These are phyloP conservation scores for Chalcis sispes DNA, from an alignment of 2,888 invertebrate species.

Conservation along the genomic window DNA sequence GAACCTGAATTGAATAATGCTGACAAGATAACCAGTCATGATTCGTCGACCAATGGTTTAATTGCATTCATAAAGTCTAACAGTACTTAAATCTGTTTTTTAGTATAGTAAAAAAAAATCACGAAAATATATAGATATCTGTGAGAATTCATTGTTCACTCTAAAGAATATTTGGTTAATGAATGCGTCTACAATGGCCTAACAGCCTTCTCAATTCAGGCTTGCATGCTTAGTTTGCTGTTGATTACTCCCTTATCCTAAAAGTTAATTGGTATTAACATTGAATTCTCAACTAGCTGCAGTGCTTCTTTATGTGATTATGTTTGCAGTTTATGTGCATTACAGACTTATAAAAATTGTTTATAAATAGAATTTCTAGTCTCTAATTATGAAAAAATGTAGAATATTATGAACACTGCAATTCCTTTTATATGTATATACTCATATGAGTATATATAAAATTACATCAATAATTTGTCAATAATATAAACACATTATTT, in stretches of 20 bases:
- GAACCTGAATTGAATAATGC: conserved; percentile 91
- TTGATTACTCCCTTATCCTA: conserved; percentile 14
- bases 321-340: conserved; percentile 40
- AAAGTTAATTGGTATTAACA: conserved; percentile 32
- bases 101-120: conserved; percentile 25
- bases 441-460: too few relatives aligned
- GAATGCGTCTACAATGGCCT: conserved; percentile 31
- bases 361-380: conserved; percentile 18
- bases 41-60: conserved; percentile 97
- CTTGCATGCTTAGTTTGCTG: conserved; percentile 44
- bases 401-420: background rate
- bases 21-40: conserved; percentile 86
- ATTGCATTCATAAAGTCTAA: conserved; percentile 94
- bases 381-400: conserved; percentile 36
- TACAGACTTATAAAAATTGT: conserved; percentile 13
- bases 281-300: conserved; percentile 21
- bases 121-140: conserved; percentile 38
- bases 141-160: conserved; percentile 7
- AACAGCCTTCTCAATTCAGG: conserved; percentile 30
- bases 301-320: conserved; percentile 19
- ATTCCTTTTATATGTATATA: background rate
- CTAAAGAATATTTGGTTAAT: conserved; percentile 22
- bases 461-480: conserved; percentile 27
- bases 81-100: conserved; percentile 66
- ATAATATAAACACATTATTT: conserved; percentile 18